Base-by-base conservation (phyloP, 1,140 invertebrate species). In the Pseudomyrmex pallidus region DNA sequence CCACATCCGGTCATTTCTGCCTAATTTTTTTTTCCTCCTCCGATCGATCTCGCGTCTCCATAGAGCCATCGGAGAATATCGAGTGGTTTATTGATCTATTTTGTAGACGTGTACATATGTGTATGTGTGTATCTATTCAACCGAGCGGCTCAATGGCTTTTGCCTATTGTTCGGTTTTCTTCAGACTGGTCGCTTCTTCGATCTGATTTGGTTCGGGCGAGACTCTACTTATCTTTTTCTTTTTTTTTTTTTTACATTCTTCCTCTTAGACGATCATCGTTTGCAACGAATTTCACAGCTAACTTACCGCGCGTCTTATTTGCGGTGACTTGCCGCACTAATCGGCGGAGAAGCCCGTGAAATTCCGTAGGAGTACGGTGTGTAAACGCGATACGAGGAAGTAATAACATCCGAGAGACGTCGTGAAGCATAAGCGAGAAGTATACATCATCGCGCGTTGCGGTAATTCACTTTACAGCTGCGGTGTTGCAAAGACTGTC, bases 1-100 rank as follows among this genome's bases (percentile, higher is more conserved):
- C 89, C 87, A 92, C 92, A 92, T 93, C 92, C 92, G 92, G 92
- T 93, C 92, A 93, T 89, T 92, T 91, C 90, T 91, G 84, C 91
- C 88, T 90, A 88, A 90, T 89, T 90, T 87, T 90, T 90, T 87
- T 91, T 54, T 76, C 15, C 25, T 56, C 35, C 9, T 46, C 7
- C 54, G 10, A 2, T 44, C 70, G 67, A 74, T 56, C 74, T 67
- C 52, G 50, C 72, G 35, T 78, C 74, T 54, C 8, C 59, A 25
- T 67, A 76, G 80, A 46, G 61, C 61, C 74, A 89, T 90, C 86
- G 73, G 87, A 44, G 82, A 74, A 89, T 91, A 93, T 93, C 92
- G 89, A 93, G 91, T 92, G 86, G 90, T 90, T 85, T 89, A 91
- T 90, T 90, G 91, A 92, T 90, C 88, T 68, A 90, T 90, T 84